phyloP scores from a whole-genome alignment of 1,140 invertebrate species.

The Zaprionus capensis region DNA sequence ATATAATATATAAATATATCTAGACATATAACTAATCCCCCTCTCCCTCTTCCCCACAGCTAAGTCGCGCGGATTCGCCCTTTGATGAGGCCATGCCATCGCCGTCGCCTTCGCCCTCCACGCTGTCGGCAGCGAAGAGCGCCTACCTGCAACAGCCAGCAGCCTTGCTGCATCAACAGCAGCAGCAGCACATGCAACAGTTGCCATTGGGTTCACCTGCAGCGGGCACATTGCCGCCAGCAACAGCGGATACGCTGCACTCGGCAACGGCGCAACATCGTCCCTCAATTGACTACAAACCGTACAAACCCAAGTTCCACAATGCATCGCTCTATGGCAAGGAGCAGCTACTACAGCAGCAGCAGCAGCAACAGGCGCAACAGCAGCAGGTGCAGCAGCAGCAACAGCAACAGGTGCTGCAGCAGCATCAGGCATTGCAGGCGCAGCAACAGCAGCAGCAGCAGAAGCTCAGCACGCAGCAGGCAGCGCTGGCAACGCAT shows the following conservation, averaged over 20 bases:
- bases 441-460: conserved; percentile 33
- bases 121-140: conserved; percentile 67
- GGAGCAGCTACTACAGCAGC: conserved; percentile 57
- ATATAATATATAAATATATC: neutral
- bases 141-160: conserved; percentile 68
- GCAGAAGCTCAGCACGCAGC: conserved; percentile 56
- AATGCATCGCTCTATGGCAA: conserved; percentile 86
- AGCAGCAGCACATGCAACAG: conserved; percentile 71
- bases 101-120: conserved; percentile 72
- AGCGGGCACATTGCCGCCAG: conserved; percentile 73
- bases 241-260: conserved; percentile 59
- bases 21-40: neutral
- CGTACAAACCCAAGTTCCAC: conserved; percentile 92
- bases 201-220: conserved; percentile 77
- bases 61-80: conserved; percentile 75
- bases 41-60: conserved; percentile 37
- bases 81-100: conserved; percentile 70
- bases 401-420: conserved; percentile 34
- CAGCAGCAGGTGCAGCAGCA: conserved; percentile 37
- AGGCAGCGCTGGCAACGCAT: conserved; percentile 54
- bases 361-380: conserved; percentile 38
- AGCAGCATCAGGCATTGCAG: conserved; percentile 27
- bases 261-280: conserved; percentile 67
- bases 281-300: conserved; percentile 75
- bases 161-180: neutral